Evolutionary conservation across 2,888 invertebrate species (phyloP).

Genomic region (Hartigia nigra): DNA sequence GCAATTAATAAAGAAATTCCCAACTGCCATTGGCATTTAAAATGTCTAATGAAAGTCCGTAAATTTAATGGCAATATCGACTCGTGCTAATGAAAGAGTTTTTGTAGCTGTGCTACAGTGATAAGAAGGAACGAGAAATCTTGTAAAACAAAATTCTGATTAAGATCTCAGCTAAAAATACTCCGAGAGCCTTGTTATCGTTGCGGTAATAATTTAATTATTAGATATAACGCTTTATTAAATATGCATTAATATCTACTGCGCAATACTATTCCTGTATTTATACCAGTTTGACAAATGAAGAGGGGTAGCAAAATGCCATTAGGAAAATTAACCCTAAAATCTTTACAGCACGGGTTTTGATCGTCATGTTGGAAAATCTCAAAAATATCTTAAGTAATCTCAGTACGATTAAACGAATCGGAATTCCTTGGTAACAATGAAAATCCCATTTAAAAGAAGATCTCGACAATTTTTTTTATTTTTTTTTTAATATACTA

Average conservation of each 20-base stretch:
- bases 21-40: background rate
- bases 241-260: background rate
- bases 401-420: background rate
- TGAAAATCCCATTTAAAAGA: background rate
- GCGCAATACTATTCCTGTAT: background rate
- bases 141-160: background rate
- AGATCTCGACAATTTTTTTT: too few relatives aligned
- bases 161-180: background rate
- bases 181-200: background rate
- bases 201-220: background rate
- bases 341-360: background rate
- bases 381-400: background rate
- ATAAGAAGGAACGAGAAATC: background rate
- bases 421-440: background rate
- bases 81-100: background rate
- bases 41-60: background rate
- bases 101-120: background rate
- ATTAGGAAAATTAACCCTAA: background rate
- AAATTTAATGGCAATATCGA: background rate
- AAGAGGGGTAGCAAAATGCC: background rate
- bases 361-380: background rate
- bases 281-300: background rate
- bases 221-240: background rate
- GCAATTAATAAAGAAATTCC: background rate
- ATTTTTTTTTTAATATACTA: too few relatives aligned